Percentiles rank a stretch among this genome's conserved stretches.
phyloP scores from a whole-genome alignment of 2,888 invertebrate species.

The Rhingia campestris region DNA sequence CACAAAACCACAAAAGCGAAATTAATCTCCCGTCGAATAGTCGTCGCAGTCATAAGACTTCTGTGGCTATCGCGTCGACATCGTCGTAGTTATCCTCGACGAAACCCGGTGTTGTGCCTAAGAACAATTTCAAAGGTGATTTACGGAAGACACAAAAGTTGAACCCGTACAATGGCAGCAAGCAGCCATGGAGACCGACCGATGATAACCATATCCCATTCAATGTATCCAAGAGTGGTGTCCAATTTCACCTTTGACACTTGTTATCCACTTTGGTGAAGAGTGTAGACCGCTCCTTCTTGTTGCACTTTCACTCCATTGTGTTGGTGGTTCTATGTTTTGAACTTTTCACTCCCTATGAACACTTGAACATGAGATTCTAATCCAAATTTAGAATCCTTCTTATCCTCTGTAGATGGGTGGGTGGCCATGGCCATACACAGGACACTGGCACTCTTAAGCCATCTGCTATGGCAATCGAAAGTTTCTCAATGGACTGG shows the following conservation, averaged over 20 bases:
- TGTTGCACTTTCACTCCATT: slow-evolving; percentile 4
- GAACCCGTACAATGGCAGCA: slow-evolving; percentile 52
- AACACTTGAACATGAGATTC: slow-evolving; percentile 55
- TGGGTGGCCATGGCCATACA: slow-evolving; percentile 4
- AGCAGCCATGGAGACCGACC: not conserved
- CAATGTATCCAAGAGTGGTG: slow-evolving; percentile 33
- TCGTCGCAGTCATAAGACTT: slow-evolving; percentile 46
- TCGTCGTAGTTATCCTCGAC: not conserved
- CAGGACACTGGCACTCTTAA: slow-evolving; percentile 24
- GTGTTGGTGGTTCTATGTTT: slow-evolving; percentile 5
- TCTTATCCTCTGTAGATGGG: not conserved
- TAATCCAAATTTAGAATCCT: slow-evolving; percentile 64
- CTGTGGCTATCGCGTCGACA: slow-evolving; percentile 14
- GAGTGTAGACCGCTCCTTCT: not conserved
- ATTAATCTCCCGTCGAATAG: slow-evolving; percentile 53
- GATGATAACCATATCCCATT: slow-evolving; percentile 35
- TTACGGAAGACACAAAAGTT: slow-evolving; percentile 44
- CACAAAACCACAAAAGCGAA: slow-evolving; percentile 63
- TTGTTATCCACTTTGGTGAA: slow-evolving; percentile 43
- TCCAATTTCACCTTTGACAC: slow-evolving; percentile 70
- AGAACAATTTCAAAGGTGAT: slow-evolving; percentile 57
- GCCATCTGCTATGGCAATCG: slow-evolving; percentile 55
- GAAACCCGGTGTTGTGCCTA: slow-evolving; percentile 20
- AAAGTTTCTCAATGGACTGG: slow-evolving; percentile 47
- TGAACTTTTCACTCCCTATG: slow-evolving; percentile 45